Evolutionary conservation across 1,140 invertebrate genomes (phyloP), one percentile per base, ranked within the genome.

Genomic region (Scaptomyza pallida): DNA sequence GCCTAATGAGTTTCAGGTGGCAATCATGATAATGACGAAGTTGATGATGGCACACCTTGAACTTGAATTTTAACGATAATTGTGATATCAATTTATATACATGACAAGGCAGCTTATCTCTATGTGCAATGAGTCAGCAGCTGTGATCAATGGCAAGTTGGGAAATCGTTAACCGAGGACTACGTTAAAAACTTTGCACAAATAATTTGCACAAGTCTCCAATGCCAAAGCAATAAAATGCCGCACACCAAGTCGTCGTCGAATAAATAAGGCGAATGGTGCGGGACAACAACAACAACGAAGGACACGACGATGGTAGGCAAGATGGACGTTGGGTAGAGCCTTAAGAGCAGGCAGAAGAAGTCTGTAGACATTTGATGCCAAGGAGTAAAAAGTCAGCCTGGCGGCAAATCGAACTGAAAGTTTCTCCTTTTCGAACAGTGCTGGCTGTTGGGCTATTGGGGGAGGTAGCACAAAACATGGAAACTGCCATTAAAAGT

Each of bases 341-440:
- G 23, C 6, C 23, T 26, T n/a, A n/a, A n/a, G n/a, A n/a, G n/a
- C n/a, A n/a, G n/a, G n/a, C n/a, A n/a, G n/a, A n/a, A n/a, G 37
- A 30, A 16, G 57, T 37, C 56, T 45, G 37, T 33, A 62, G 21
- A 47, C 72, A 56, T 56, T 63, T 40, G 40, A 57, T 35, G 62
- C 40, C 35, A 40, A 55, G 67, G 35, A 80, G 61, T 80, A 56
- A 86, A 86, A 80, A 86, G 69, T 77, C 73, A 78, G 64, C 61
- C 62, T 86, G 81, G 81, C 77, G 81, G 81, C 77, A 81, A 86
- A 86, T 86, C 77, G 82, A 85, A 77, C 77, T 61, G 55, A 85
- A 86, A 86, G 69, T 85, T 85, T 86, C 52, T 41, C 26, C 64
- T 57, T 62, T 21, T 40, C n/a, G 23, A 12, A 6, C 5, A n/a